Percentiles rank a stretch among this genome's conserved stretches.
phyloP scores from a whole-genome alignment of 2,797 vertebrate genomes.

The Pipistrellus kuhlii region DNA sequence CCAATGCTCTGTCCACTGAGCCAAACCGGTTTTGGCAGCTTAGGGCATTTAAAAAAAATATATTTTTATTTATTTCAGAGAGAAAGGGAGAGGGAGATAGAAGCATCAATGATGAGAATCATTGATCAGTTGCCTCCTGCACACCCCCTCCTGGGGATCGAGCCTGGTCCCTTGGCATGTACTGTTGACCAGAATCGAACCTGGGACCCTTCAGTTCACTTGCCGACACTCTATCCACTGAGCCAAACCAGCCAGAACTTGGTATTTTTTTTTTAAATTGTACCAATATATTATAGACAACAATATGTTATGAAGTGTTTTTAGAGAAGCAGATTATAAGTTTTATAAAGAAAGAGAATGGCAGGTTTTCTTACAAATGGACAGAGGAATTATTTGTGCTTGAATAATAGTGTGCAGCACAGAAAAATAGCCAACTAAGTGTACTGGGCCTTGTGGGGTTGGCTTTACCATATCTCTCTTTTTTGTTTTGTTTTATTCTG shows the following conservation, averaged over 20 bases:
- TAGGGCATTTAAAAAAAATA: too few species aligned
- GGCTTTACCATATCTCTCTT: neutral
- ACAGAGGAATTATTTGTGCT: constrained; percentile 40
- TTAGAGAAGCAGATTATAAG: neutral
- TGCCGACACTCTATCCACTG: too few species aligned
- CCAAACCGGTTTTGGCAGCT: neutral
- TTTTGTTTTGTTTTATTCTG: neutral
- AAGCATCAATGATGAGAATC: too few species aligned
- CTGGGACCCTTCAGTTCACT: too few species aligned
- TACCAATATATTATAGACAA: neutral
- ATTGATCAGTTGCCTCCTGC: too few species aligned
- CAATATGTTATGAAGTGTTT: constrained; percentile 18
- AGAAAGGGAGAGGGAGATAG: too few species aligned
- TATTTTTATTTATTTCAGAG: too few species aligned
- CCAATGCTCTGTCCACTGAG: neutral
- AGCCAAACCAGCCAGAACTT: neutral
- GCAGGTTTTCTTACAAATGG: constrained; percentile 41
- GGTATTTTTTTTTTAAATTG: neutral
- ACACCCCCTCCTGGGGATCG: too few species aligned
- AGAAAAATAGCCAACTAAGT: constrained; percentile 43
- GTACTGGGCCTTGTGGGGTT: neutral
- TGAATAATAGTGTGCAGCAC: neutral
- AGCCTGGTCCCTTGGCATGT: too few species aligned
- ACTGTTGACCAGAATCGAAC: too few species aligned
- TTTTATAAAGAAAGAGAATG: constrained; percentile 37